Evolutionary conservation across 2,797 vertebrate species (phyloP).

Genomic region (Astyanax mexicanus): DNA sequence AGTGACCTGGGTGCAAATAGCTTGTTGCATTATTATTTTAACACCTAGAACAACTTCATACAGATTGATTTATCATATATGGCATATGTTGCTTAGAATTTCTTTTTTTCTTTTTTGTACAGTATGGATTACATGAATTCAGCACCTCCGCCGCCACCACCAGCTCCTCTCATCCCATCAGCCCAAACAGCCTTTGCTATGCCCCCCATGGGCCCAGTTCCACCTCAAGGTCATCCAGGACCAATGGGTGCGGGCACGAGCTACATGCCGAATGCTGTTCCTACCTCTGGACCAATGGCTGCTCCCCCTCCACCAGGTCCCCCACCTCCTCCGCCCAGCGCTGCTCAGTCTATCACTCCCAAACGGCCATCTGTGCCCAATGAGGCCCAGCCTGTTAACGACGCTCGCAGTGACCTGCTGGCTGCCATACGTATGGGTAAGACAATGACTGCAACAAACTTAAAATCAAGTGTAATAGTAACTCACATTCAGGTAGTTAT

Average conservation of each 20-base stretch:
- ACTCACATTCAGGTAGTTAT: too few species aligned
- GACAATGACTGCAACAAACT: too few species aligned
- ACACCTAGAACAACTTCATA: too few species aligned
- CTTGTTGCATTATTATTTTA: too few species aligned
- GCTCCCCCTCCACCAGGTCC: conserved; percentile 89
- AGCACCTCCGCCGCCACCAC: conserved; percentile 73
- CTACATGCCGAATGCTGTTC: conserved; percentile 80
- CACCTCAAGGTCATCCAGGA: conserved; percentile 75
- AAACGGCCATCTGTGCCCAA: conserved; percentile 86
- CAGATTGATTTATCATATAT: neutral
- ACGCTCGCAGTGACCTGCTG: conserved; percentile 94
- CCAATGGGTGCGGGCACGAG: conserved; percentile 70
- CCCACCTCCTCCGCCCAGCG: conserved; percentile 86
- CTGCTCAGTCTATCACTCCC: conserved; percentile 70
- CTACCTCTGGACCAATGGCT: conserved; percentile 77
- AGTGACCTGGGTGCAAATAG: too few species aligned
- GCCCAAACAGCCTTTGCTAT: conserved; percentile 94
- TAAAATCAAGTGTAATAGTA: neutral
- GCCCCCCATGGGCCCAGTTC: conserved; percentile 85
- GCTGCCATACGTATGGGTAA: conserved; percentile 98
- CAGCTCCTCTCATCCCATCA: conserved; percentile 87
- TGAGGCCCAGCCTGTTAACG: conserved; percentile 80
- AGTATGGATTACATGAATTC: conserved; percentile 82
- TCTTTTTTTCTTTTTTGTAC: conserved; percentile 25
- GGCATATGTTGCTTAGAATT: neutral